These are phyloP conservation scores for Tricholaema leucomelas DNA, from an alignment of 2,113 vertebrate genomes.

Conservation along the genomic window DNA sequence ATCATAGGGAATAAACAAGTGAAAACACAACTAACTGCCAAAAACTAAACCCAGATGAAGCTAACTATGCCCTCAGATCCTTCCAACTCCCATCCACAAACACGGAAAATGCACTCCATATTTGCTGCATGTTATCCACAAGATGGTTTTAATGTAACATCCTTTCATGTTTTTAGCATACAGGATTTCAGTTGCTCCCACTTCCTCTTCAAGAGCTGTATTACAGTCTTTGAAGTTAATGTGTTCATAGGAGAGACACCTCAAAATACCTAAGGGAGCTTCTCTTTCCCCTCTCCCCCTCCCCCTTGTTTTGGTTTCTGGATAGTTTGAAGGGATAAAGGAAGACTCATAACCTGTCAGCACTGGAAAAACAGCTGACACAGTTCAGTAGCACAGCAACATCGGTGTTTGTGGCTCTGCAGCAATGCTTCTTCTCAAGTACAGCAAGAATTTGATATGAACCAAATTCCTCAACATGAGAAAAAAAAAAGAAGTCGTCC, in stretches of 20 bases:
- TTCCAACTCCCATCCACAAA: background rate
- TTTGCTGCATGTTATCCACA: background rate
- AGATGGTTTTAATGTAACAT: background rate
- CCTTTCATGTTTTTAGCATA: background rate
- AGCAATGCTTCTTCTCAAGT: constrained; percentile 6
- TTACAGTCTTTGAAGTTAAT: background rate
- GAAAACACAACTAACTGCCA: background rate
- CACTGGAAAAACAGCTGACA: constrained; percentile 3
- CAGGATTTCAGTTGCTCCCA: background rate
- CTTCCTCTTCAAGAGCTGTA: background rate
- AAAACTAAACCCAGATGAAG: background rate
- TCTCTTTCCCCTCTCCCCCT: background rate
- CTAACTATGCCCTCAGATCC: background rate
- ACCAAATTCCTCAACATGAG: background rate
- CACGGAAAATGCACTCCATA: background rate
- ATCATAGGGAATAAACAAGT: background rate
- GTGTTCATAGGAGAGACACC: background rate
- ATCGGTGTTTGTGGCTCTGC: background rate
- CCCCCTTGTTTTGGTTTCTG: background rate
- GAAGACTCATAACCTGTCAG: constrained; percentile 21
- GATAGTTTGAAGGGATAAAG: background rate
- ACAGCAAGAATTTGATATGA: constrained; percentile 19
- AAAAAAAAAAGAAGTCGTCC: background rate
- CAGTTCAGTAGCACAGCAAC: background rate
- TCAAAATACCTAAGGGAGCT: background rate